Evolutionary conservation across 2,113 vertebrate species (phyloP).

Genomic region (Melierax canorus): DNA sequence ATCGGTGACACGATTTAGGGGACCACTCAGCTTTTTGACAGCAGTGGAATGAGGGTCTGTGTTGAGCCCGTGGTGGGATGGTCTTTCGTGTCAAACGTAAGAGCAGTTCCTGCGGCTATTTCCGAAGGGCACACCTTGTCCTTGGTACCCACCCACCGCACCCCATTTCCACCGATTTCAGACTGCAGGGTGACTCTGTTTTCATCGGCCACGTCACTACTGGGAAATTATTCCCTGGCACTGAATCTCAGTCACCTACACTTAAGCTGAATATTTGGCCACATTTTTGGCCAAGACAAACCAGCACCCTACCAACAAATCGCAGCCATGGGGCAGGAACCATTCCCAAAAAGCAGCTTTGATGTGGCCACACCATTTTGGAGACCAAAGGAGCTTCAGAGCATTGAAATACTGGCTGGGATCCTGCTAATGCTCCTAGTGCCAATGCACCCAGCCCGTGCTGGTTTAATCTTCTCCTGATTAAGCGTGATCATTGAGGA

Average conservation of each 20-base stretch:
- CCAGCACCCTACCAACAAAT: not conserved
- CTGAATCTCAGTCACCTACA: not conserved
- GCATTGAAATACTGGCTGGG: not conserved
- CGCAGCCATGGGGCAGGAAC: not conserved
- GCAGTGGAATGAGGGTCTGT: fast-evolving
- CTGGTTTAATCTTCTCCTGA: not conserved
- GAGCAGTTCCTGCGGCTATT: not conserved
- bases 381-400: not conserved
- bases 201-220: not conserved
- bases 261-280: not conserved
- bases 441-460: fast-evolving
- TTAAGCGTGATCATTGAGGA: not conserved
- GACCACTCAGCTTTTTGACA: not conserved
- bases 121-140: not conserved
- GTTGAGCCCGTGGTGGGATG: not conserved
- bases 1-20: not conserved
- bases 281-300: not conserved
- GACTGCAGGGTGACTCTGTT: not conserved
- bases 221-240: not conserved
- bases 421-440: not conserved
- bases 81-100: not conserved
- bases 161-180: not conserved
- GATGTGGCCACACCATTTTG: not conserved
- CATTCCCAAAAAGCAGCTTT: not conserved
- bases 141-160: not conserved